Conservation (phyloP, 2,113 vertebrate genomes). For the Tor tambroides region DNA sequence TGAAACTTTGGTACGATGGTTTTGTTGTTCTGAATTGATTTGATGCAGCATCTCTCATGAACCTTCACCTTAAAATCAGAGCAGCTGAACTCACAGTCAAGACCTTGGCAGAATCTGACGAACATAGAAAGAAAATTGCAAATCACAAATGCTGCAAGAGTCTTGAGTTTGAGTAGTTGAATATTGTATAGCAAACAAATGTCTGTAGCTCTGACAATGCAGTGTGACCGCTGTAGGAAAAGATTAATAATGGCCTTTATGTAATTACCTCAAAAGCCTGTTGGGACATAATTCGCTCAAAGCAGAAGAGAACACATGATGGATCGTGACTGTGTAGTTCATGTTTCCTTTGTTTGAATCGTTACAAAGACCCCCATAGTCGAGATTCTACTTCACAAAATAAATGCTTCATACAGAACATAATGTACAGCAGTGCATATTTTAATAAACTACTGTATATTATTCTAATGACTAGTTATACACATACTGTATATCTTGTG, state of each 20-base stretch:
- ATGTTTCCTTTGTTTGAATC: conserved; percentile 32
- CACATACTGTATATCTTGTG: not conserved
- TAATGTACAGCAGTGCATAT: not conserved
- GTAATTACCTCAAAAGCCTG: conserved; percentile 68
- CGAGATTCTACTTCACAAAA: not conserved
- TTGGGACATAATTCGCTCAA: conserved; percentile 66
- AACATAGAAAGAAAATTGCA: not conserved
- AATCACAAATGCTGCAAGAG: not conserved
- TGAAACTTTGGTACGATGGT: not conserved
- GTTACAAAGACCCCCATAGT: not conserved
- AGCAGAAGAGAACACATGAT: conserved; percentile 63
- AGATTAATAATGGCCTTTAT: conserved; percentile 59
- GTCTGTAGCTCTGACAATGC: conserved; percentile 52
- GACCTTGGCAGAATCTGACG: not conserved
- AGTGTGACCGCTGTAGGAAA: conserved; percentile 50
- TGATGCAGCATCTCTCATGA: not conserved
- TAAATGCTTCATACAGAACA: not conserved
- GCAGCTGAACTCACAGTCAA: not conserved
- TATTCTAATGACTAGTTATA: not conserved
- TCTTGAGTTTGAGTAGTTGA: conserved; percentile 5
- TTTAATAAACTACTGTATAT: not conserved
- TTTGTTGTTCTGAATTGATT: conserved; percentile 11
- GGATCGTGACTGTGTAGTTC: conserved; percentile 53
- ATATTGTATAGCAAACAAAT: conserved; percentile 36
- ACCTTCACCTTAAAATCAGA: conserved; percentile 30